Evolutionary conservation across 2,888 invertebrate species (phyloP).

Genomic region (Trisateles emortualis): DNA sequence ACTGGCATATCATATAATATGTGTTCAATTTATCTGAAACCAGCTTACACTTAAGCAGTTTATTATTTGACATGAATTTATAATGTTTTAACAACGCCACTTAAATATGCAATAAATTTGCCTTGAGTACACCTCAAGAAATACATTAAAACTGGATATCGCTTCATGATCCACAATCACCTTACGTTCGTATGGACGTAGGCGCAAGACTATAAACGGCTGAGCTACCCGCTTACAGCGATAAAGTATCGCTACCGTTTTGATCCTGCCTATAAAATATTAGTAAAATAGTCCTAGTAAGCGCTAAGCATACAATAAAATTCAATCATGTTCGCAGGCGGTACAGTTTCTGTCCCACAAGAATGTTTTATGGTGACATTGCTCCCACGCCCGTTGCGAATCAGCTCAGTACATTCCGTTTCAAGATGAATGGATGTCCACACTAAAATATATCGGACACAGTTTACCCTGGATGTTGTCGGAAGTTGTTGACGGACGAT

Average conservation of each 20-base stretch:
- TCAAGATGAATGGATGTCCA: slow-evolving; percentile 56
- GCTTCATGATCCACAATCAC: slow-evolving; percentile 3
- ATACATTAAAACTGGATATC: slow-evolving; percentile 10
- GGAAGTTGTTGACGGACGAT: slow-evolving; percentile 41
- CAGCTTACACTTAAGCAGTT: not conserved
- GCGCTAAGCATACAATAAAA: slow-evolving; percentile 76
- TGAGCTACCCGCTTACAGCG: slow-evolving; percentile 19
- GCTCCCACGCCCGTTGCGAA: slow-evolving; percentile 74
- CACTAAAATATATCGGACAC: slow-evolving; percentile 43
- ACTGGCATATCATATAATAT: too few species aligned
- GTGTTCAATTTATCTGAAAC: not conserved
- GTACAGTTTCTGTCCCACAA: slow-evolving; percentile 66
- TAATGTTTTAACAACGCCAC: not conserved
- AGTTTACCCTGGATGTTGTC: slow-evolving; percentile 30
- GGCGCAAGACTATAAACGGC: slow-evolving; percentile 11
- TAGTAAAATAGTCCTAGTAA: slow-evolving; percentile 57
- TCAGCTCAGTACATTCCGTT: slow-evolving; percentile 58
- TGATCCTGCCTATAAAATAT: slow-evolving; percentile 47
- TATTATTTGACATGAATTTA: not conserved
- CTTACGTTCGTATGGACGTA: slow-evolving; percentile 3
- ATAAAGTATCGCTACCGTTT: slow-evolving; percentile 41
- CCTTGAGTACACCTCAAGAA: not conserved
- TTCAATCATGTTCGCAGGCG: slow-evolving; percentile 79
- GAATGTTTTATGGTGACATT: slow-evolving; percentile 81
- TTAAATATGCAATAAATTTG: not conserved